Evolutionary conservation across 1,140 invertebrate species (phyloP).

Genomic region (Pseudomyrmex pallidus): DNA sequence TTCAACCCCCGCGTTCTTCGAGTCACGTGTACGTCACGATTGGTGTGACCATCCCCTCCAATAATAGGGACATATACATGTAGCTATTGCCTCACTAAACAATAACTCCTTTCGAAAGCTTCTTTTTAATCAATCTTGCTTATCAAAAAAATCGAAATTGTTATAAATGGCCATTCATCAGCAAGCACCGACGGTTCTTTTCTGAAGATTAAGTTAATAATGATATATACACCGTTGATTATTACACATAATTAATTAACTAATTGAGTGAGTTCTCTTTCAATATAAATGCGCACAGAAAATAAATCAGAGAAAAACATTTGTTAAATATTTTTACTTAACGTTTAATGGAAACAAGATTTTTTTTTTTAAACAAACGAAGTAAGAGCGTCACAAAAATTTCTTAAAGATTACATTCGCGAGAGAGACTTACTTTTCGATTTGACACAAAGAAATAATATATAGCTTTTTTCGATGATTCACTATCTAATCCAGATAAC

Average conservation of each 20-base stretch:
- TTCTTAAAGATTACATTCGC: no score
- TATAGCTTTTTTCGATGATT: not conserved
- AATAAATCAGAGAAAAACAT: no score
- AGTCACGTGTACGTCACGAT: slow-evolving; percentile 79
- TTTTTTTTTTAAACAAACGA: no score
- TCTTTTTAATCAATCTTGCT: not conserved
- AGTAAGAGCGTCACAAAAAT: no score
- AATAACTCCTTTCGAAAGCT: no score
- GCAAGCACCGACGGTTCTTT: not conserved
- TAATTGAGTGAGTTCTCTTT: not conserved
- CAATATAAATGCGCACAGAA: not conserved
- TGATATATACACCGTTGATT: no score
- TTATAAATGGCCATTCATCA: not conserved
- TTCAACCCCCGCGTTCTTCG: slow-evolving; percentile 73
- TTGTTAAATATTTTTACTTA: no score
- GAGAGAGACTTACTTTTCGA: no score
- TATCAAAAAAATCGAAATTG: not conserved
- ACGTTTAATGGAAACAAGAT: no score
- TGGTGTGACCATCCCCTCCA: slow-evolving; percentile 66
- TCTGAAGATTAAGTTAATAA: no score
- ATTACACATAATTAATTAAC: no score
- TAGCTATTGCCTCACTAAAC: not conserved
- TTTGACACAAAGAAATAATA: not conserved
- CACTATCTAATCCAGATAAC: not conserved
- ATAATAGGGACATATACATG: slow-evolving; percentile 32